phyloP scores from a whole-genome alignment of 2,888 invertebrate genomes.

The Xanthorhoe designata region DNA sequence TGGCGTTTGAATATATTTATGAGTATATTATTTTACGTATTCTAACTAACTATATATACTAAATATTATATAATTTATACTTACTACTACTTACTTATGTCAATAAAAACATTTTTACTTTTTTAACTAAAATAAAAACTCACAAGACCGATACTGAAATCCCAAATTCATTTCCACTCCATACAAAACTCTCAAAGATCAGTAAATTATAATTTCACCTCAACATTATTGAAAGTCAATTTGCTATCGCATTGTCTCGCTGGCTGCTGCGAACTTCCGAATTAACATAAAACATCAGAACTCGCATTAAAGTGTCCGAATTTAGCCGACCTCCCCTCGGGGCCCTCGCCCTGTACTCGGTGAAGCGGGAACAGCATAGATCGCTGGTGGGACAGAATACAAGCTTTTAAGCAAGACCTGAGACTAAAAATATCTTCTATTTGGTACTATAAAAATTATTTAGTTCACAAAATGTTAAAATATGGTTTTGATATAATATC shows the following conservation, averaged over 20 bases:
- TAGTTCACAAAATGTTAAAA: no score
- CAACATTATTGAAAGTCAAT: conserved; percentile 49
- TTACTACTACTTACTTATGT: no score
- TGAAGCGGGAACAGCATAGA: conserved; percentile 54
- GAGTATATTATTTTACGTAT: no score
- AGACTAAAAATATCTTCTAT: no score
- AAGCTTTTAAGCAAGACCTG: conserved; percentile 14
- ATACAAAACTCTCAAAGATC: background rate
- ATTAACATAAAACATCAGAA: conserved; percentile 85
- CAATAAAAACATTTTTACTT: no score
- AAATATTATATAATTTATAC: no score
- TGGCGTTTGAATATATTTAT: no score
- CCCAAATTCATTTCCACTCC: background rate
- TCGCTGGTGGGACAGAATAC: conserved; percentile 49
- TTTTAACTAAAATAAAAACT: no score
- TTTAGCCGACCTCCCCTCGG: conserved; percentile 65
- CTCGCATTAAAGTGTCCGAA: conserved; percentile 84
- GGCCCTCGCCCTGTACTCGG: conserved; percentile 66
- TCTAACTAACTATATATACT: no score
- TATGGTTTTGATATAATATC: no score
- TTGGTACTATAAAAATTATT: no score
- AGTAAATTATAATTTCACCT: conserved; percentile 13
- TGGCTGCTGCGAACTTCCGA: conserved; percentile 73
- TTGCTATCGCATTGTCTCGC: conserved; percentile 52
- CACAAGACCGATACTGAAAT: background rate